Base-by-base conservation (phyloP, 2,888 invertebrate genomes). In the Epirrhoe tristata region DNA sequence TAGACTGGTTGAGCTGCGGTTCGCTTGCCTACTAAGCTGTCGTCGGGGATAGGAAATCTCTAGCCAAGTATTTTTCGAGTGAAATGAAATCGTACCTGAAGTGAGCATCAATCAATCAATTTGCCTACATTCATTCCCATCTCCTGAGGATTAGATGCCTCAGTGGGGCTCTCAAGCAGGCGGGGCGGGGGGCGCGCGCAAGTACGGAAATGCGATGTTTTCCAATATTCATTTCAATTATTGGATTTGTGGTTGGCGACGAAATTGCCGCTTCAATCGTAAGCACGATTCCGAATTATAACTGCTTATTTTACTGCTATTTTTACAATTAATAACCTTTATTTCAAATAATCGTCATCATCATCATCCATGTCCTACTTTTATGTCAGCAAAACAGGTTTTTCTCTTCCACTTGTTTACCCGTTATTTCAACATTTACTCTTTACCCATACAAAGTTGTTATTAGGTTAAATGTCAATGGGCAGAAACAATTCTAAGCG, bases 91-190 rank as follows among this genome's bases (percentile, higher is more conserved):
- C 63, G 32, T 48, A 12, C 36, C 52, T 36, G 32, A 59, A 67
- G 58, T 60, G 63, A 52, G 63, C 60, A 48, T 63, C 67, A 48
- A 63, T 67, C 67, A 67, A 63, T 67, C 63, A 67, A 63, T 59
- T 58, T 59, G 43, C 58, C 51, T 43, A 59, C 54, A 58, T 61
- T 48, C 48, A 31, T 63, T 51, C 56, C 55, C 58, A 48, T 59
- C 54, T 55, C 64, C 31, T 12, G 50, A 31, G 59, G 64, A 64
- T 64, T 50, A 39, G 50, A 55, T 39, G 51, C 46, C 58, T 48
- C 24, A 34, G 43, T 17, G 52, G 43, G 52, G 58, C 52, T 43
- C 39, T n/a, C n/a, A 31, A 14, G 32, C 57, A 5, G 32, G 48
- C 8, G 16, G 8, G 51, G 6, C 5, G 31, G 39, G 58, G 50